Evolutionary conservation across 2,113 vertebrate genomes (phyloP), one percentile per base, ranked within the genome.

Genomic region (Eurypyga helias): DNA sequence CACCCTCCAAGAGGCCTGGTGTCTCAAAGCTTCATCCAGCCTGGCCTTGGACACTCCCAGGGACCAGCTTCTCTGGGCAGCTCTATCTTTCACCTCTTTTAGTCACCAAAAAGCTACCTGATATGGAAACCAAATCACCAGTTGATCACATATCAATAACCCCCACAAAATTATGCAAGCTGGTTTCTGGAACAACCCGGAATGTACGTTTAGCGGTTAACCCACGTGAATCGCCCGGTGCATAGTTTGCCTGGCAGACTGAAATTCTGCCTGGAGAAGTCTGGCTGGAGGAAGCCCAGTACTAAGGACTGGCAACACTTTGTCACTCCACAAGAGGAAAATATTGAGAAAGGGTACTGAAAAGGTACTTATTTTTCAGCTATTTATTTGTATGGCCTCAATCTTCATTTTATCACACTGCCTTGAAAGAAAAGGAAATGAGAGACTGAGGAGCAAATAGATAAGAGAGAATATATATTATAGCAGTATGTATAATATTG

Each of bases 331-430:
- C 36, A 49, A 45, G 55, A n/a, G 12, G 43, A 25, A 51, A 36
- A 33, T 7, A 38, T 9, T 8, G 26, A 57, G 36, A 21, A 29
- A n/a, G 28, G 0, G 2, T 14, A 19, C 66, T 29, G n/a, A n/a
- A 58, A n/a, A 85, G 13, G 26, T 58, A 20, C 24, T 45, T 38
- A 8, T 38, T 36, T 51, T 57, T 28, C 49, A 83, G 54, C 28
- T 54, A 2, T 48, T 67, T 66, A 55, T 49, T 54, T 67, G 26
- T 17, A 36, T 1, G 25, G n/a, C 54, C 46, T 61, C 25, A 7
- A 69, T 61, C 48, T 81, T 61, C n/a, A 3, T 58, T 71, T 60
- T 61, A 26, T 24, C 55, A 38, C 38, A 2, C 24, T n/a, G 46
- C 7, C 38, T 86, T 48, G 31, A 31, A 73, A 66, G 52, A 46